Evolutionary conservation across 2,113 vertebrate genomes (phyloP).

Genomic region (Neogobius melanostomus): DNA sequence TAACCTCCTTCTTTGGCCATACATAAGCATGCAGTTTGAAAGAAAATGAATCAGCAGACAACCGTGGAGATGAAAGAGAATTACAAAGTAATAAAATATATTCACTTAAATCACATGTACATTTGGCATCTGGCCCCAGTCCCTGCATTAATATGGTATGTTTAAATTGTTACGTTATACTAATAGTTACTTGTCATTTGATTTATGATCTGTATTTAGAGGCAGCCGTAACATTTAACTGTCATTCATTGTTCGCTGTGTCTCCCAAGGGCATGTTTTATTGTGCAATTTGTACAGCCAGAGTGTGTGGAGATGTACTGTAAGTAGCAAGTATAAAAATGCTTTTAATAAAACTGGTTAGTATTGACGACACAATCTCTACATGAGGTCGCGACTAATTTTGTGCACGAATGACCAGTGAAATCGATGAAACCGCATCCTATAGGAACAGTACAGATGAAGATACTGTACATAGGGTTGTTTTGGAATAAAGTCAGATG

Average conservation of each 20-base stretch:
- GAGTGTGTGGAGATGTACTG: neutral
- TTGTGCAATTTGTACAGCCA: neutral
- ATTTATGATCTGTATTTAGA: slow-evolving; percentile 5
- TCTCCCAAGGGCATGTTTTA: slow-evolving; percentile 1
- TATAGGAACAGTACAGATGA: too few species aligned
- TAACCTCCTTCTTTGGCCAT: slow-evolving; percentile 15
- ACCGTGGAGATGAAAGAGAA: slow-evolving; percentile 16
- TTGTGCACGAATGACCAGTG: too few species aligned
- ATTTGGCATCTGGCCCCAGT: neutral
- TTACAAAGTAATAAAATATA: neutral
- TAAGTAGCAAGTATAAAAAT: too few species aligned
- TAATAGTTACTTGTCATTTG: neutral
- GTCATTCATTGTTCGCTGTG: neutral
- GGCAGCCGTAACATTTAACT: neutral
- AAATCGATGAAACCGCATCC: too few species aligned
- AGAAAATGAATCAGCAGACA: slow-evolving; percentile 36
- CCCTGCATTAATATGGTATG: neutral
- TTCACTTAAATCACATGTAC: slow-evolving; percentile 1
- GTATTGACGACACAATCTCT: too few species aligned
- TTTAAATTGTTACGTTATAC: neutral
- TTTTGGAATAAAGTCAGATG: too few species aligned
- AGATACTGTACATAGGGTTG: too few species aligned
- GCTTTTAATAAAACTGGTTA: too few species aligned
- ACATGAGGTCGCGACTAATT: too few species aligned
- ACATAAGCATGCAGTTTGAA: slow-evolving; percentile 6